Evolutionary conservation across 2,113 vertebrate species (phyloP).

Genomic region (Xenotilapia caudafasciata): DNA sequence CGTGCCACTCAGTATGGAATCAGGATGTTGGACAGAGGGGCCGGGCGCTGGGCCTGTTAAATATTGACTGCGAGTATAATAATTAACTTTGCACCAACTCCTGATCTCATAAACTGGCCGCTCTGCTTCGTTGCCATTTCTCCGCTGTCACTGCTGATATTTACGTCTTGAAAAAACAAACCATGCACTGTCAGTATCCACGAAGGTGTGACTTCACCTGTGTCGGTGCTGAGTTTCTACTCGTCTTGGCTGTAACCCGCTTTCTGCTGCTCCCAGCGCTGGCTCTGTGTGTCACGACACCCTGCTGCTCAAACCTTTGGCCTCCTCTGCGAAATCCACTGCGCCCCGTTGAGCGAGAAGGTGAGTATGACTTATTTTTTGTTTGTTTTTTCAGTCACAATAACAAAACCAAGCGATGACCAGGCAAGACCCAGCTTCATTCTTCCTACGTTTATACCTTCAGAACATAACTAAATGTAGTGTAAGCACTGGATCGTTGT

Average conservation of each 20-base stretch:
- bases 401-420: background rate
- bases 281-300: background rate
- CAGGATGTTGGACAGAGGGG: conserved; percentile 75
- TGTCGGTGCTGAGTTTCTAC: background rate
- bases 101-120: conserved; percentile 67
- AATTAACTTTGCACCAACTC: conserved; percentile 71
- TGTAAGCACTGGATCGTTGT: background rate
- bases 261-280: background rate
- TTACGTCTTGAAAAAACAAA: background rate
- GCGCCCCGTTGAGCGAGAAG: background rate
- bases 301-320: conserved; percentile 37
- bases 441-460: background rate
- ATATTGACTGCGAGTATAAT: conserved; percentile 75
- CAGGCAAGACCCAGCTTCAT: background rate
- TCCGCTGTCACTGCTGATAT: conserved; percentile 21
- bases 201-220: background rate
- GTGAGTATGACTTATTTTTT: conserved; percentile 29
- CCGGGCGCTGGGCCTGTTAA: conserved; percentile 71
- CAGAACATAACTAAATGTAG: background rate
- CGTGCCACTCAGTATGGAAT: conserved; percentile 57
- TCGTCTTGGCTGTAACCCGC: background rate
- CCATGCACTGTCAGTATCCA: background rate
- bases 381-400: background rate
- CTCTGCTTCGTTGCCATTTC: conserved; percentile 56
- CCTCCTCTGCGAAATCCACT: conserved; percentile 9